Base-by-base conservation (phyloP, 2,888 invertebrate genomes). In the Lepas anatifera region DNA sequence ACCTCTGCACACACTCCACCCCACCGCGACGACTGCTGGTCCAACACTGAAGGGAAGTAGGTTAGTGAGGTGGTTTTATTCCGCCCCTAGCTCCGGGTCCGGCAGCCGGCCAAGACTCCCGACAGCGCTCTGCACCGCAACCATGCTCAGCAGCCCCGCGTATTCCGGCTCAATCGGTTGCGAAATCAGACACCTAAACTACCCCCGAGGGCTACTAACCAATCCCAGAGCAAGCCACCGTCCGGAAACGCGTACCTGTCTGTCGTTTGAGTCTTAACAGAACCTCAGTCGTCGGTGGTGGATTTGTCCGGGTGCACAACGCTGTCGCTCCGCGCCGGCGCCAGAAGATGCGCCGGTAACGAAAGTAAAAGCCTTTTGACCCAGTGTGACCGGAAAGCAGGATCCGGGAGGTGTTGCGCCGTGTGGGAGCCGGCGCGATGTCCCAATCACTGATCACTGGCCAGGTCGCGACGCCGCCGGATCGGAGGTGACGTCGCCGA, bases 311-410 rank as follows among this genome's bases (percentile, higher is more conserved):
- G 43, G 43, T 43, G 43, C 16, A 43, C 43, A 18, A 3, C 16
- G 43, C 43, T 13, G 43, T 3, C 16, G 43, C 43, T 6, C 16
- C 16, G 3, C 18, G 3, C 43, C 43, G 16, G 10, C 13, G 18
- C 25, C 18, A 1, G 6, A n/a, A n/a, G 16, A 48, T 48, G 48
- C 48, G 48, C 6, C 2, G 48, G 11, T 48, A 25, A 25, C 48
- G 48, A 48, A 48, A 48, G 48, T 48, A 48, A 48, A 48, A 48
- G 48, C 48, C n/a, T n/a, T 48, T 25, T 48, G 48, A 48, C 48
- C 48, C 41, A 16, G 4, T n/a, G 48, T 7, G 43, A 43, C 48
- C 48, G 48, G 48, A 48, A n/a, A 48, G 18, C 48, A n/a, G 48
- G 48, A 48, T 18, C 6, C 25, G 25, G 48, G 48, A n/a, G n/a